Evolutionary conservation across 1,140 invertebrate species (phyloP).

Genomic region (Drosophila funebris): DNA sequence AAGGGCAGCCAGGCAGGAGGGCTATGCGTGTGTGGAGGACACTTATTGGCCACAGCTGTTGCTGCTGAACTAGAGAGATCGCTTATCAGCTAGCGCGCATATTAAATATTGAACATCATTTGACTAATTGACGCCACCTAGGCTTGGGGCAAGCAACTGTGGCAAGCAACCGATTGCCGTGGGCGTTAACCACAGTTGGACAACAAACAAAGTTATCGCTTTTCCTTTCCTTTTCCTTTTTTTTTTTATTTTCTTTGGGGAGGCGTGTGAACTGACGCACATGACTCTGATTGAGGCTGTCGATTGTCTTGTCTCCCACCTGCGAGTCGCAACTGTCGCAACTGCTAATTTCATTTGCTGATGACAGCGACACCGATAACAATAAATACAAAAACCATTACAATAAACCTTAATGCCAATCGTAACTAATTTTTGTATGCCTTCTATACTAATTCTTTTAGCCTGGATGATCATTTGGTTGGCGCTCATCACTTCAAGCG

Average conservation of each 20-base stretch:
- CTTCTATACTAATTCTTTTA: constrained; percentile 84
- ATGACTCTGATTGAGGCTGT: constrained; percentile 70
- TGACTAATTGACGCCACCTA: constrained; percentile 79
- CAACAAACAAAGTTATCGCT: constrained; percentile 46
- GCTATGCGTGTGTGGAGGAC: constrained; percentile 24
- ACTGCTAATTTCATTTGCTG: constrained; percentile 74
- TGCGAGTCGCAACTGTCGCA: constrained; percentile 27
- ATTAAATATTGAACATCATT: constrained; percentile 84
- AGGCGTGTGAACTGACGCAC: constrained; percentile 75
- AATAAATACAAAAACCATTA: neutral
- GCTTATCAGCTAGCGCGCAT: constrained; percentile 66
- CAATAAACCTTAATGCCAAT: neutral
- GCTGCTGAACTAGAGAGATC: constrained; percentile 40
- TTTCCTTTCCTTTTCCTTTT: neutral
- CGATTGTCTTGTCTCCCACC: constrained; percentile 39
- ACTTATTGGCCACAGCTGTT: constrained; percentile 72
- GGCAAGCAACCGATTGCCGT: neutral
- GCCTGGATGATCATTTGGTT: constrained; percentile 92
- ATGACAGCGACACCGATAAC: constrained; percentile 59
- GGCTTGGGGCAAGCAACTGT: neutral
- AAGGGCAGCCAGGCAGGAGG: neutral
- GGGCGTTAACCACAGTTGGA: constrained; percentile 37
- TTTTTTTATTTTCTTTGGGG: neutral
- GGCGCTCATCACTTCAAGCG: constrained; percentile 89
- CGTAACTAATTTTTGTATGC: neutral